Evolutionary conservation across 30 jellyfish, hydroid and myxozoan genomes (phyloP).

Genomic region (Nemopilema nomurai): DNA sequence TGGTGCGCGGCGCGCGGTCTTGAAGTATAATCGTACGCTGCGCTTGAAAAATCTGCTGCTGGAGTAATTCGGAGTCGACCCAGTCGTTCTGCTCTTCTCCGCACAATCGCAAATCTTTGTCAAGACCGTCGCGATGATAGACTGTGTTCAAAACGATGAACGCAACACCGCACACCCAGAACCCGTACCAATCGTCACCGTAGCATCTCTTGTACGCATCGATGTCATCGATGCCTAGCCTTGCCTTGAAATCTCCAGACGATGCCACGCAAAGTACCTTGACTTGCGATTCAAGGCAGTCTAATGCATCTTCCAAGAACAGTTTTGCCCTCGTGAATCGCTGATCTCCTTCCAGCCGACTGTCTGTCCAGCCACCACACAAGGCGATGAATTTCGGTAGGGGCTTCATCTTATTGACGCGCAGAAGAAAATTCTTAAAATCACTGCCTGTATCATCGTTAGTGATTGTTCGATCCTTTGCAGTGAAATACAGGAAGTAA

Average conservation of each 20-base stretch:
- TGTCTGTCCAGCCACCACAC: conserved; percentile 47
- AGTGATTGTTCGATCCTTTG: neutral
- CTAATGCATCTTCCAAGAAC: conserved; percentile 29
- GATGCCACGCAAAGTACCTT: conserved; percentile 57
- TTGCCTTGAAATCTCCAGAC: conserved; percentile 33
- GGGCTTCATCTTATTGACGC: conserved; percentile 50
- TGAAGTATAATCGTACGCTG: conserved; percentile 49
- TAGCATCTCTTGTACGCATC: conserved; percentile 25
- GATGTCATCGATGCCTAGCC: conserved; percentile 11
- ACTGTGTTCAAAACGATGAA: conserved; percentile 57
- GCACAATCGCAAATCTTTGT: neutral
- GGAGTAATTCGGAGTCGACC: conserved; percentile 68
- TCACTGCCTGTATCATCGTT: neutral
- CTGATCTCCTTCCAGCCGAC: neutral
- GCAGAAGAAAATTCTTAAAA: conserved; percentile 7
- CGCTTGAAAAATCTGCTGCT: conserved; percentile 65
- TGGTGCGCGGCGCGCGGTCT: conserved; percentile 18
- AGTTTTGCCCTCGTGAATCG: neutral
- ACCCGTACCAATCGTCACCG: conserved; percentile 83
- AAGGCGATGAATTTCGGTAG: conserved; percentile 56
- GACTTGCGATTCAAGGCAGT: conserved; percentile 15
- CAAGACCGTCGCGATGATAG: conserved; percentile 15
- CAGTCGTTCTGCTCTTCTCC: conserved; percentile 66
- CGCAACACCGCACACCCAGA: conserved; percentile 79
- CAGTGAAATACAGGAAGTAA: conserved; percentile 45